Evolutionary conservation across 37 sponge, comb jelly and placozoan species (phyloP), one percentile per base, ranked within the genome.

Genomic region (Spongia lamella): DNA sequence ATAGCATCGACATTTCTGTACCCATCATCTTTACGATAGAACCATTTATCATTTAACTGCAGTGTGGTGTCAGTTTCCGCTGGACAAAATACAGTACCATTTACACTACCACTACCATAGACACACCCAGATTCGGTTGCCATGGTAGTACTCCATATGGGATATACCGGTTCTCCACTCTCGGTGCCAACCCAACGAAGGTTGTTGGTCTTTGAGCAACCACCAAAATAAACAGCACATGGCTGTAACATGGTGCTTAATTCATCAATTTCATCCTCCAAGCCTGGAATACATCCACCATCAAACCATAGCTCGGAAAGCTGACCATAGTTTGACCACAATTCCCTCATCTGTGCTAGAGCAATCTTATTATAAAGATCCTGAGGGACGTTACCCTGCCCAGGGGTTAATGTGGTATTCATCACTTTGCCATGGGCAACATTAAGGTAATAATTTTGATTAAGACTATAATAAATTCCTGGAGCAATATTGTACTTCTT

Each of bases 381-480:
- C 50, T 83, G 84, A 3, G 84, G 38, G n/a, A 83, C 70, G 20
- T 76, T 83, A 20, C 31, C 77, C 61, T 83, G 84, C 51, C 84
- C 84, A 24, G 84, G 77, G 27, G 59, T 24, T 4, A 76, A 70
- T 14, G 50, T 39, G 6, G 70, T 76, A 38, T 83, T 74, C 52
- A 43, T 43, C 9, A 73, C 57, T 73, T 31, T 56, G 0, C 74
- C 74, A 19, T 33, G 34, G 5, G 35, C 74, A 0, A 54, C 74
- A 56, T 82, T 82, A n/a, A 86, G 82, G 62, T 81, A 86, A 40
- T 63, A 80, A 32, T 86, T 86, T n/a, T 73, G 61, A 30, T 73
- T 81, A 26, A 86, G 50, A 81, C 87, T 86, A 70, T 86, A 86
- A 43, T 86, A 86, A n/a, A 86, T 73, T 13, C 87, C 87, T 13